These are phyloP conservation scores for Ispidina picta DNA, from an alignment of 2,797 vertebrate genomes.

Conservation along the genomic window DNA sequence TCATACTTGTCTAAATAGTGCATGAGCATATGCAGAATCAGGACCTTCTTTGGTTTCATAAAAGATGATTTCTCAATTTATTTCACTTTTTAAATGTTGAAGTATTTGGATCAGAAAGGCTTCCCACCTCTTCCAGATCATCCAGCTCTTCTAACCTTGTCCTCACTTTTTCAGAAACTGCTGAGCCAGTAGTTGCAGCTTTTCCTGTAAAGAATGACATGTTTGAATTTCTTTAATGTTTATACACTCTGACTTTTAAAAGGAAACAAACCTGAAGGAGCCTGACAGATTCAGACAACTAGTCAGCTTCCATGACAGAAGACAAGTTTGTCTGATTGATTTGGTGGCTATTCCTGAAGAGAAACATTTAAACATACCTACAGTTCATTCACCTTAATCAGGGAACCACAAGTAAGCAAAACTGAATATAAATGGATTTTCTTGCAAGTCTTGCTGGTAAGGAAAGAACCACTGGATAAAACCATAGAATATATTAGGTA, in stretches of 20 bases:
- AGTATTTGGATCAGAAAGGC: neutral
- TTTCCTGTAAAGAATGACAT: constrained; percentile 77
- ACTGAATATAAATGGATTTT: neutral
- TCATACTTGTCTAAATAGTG: neutral
- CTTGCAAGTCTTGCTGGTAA: neutral
- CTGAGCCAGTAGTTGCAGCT: constrained; percentile 79
- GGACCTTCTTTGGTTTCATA: neutral
- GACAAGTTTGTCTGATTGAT: neutral
- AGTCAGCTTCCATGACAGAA: neutral
- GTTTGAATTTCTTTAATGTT: neutral
- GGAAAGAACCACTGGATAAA: neutral
- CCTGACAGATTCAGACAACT: neutral
- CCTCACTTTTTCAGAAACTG: constrained; percentile 96
- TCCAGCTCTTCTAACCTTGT: constrained; percentile 95
- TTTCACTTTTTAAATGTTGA: neutral
- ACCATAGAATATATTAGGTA: neutral
- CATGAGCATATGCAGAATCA: neutral
- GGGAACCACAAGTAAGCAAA: neutral
- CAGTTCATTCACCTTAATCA: neutral
- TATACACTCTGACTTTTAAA: neutral
- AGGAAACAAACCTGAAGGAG: neutral
- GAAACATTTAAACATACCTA: neutral
- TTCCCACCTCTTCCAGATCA: constrained; percentile 92
- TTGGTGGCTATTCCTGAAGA: neutral
- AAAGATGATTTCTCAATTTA: neutral